Conservation (phyloP, 1,140 invertebrate species). For the Doryteuthis pealeii region DNA sequence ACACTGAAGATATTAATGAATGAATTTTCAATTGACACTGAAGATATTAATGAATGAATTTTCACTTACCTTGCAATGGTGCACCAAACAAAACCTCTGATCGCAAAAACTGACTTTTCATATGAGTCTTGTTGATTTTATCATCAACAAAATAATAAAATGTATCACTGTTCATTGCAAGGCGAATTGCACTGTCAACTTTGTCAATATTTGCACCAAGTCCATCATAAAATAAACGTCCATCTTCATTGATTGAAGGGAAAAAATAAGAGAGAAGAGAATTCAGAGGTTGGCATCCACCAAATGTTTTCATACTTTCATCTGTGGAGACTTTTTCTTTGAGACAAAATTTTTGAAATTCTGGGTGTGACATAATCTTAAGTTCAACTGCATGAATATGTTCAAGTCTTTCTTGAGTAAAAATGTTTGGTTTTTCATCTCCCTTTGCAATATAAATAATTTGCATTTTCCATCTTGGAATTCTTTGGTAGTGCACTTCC, state of each 20-base stretch:
- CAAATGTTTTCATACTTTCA: conserved; percentile 32
- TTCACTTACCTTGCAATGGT: too few relatives aligned
- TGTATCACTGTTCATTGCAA: conserved; percentile 46
- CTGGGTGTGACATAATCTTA: too few relatives aligned
- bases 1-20: too few relatives aligned
- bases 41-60: too few relatives aligned
- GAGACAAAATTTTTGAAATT: conserved; percentile 47
- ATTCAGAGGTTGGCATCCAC: conserved; percentile 48
- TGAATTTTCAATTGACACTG: too few relatives aligned
- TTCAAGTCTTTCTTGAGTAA: too few relatives aligned
- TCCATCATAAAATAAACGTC: conserved; percentile 44
- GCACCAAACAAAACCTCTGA: too few relatives aligned
- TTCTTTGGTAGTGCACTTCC: too few relatives aligned
- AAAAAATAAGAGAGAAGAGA: conserved; percentile 53
- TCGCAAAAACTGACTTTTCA: conserved; percentile 39
- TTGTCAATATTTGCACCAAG: conserved; percentile 39
- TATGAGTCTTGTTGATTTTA: conserved; percentile 43
- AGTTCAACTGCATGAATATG: too few relatives aligned
- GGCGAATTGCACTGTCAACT: conserved; percentile 42
- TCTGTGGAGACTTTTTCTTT: conserved; percentile 30
- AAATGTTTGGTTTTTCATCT: too few relatives aligned
- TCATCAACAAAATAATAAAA: conserved; percentile 55
- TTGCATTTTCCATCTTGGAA: too few relatives aligned
- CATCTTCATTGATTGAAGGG: conserved; percentile 35
- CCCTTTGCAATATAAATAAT: too few relatives aligned